phyloP scores from a whole-genome alignment of 1,140 invertebrate genomes.

The Harpegnathos saltator region DNA sequence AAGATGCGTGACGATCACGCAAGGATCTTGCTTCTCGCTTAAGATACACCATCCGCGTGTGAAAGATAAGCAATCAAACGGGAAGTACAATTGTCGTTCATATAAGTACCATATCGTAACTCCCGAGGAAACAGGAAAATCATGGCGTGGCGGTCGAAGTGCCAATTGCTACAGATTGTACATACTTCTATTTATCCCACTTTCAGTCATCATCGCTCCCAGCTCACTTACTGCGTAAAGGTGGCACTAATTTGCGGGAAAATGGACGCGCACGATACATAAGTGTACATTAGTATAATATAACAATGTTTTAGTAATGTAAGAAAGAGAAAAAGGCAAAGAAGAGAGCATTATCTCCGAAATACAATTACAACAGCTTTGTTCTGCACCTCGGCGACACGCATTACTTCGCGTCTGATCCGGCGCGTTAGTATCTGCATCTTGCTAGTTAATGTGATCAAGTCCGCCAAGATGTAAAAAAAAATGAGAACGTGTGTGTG shows the following conservation, averaged over 20 bases:
- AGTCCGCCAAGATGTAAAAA: constrained; percentile 47
- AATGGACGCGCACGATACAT: constrained; percentile 10
- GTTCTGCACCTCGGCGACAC: constrained; percentile 22
- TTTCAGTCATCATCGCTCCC: constrained; percentile 8
- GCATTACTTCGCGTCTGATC: constrained; percentile 13
- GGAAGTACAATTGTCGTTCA: background rate
- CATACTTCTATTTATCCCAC: constrained; percentile 7
- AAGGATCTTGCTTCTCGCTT: too few relatives aligned
- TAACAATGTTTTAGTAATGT: background rate
- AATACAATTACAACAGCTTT: constrained; percentile 18
- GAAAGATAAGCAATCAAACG: background rate
- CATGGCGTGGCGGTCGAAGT: constrained; percentile 11
- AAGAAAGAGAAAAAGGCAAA: background rate
- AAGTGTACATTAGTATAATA: constrained; percentile 39
- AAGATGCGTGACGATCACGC: too few relatives aligned
- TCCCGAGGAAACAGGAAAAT: background rate
- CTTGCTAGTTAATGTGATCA: constrained; percentile 20
- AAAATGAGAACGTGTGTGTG: constrained; percentile 11
- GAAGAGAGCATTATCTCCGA: background rate
- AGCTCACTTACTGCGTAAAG: background rate
- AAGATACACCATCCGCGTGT: too few relatives aligned
- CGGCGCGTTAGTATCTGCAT: constrained; percentile 22
- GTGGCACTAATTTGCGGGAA: constrained; percentile 34
- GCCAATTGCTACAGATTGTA: constrained; percentile 33
- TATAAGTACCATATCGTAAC: background rate